phyloP scores from a whole-genome alignment of 1,140 invertebrate species.

The Dendrolimus kikuchii region DNA sequence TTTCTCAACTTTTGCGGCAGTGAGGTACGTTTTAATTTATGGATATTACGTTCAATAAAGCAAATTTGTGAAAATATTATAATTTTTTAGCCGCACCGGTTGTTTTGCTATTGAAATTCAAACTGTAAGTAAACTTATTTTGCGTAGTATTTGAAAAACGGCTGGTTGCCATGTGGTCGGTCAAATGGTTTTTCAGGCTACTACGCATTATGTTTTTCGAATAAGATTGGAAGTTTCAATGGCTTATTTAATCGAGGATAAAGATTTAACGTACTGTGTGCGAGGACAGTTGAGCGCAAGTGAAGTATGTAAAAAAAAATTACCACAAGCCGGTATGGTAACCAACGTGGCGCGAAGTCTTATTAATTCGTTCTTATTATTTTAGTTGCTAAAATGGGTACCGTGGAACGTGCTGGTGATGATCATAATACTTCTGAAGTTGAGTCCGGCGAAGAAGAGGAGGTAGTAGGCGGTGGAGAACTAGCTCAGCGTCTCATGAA shows the following conservation, averaged over 20 bases:
- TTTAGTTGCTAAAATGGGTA: conserved; percentile 56
- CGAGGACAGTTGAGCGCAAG: not conserved
- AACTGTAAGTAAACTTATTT: conserved; percentile 8
- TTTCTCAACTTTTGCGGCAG: conserved; percentile 55
- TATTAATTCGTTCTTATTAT: conserved; percentile 31
- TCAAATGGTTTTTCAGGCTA: conserved; percentile 38
- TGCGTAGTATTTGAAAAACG: conserved; percentile 13
- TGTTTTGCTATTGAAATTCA: conserved; percentile 1
- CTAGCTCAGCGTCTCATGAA: conserved; percentile 53
- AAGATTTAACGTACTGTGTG: not conserved
- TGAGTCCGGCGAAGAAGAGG: conserved; percentile 63
- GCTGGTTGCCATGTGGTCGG: conserved; percentile 54
- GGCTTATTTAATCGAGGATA: not conserved
- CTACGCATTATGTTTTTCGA: conserved; percentile 60
- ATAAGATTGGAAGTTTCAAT: conserved; percentile 13
- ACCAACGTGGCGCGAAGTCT: conserved; percentile 54
- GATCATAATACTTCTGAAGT: conserved; percentile 48
- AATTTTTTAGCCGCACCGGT: conserved; percentile 5
- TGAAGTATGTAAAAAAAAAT: conserved; percentile 6
- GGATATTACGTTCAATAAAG: conserved; percentile 25
- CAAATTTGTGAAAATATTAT: conserved; percentile 12
- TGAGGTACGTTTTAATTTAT: conserved; percentile 49
- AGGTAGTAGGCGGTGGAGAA: conserved; percentile 52
- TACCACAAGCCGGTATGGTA: conserved; percentile 33
- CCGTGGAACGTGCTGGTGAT: conserved; percentile 58